phyloP scores from a whole-genome alignment of 1,140 invertebrate species.

The Chrysomallon squamiferum region DNA sequence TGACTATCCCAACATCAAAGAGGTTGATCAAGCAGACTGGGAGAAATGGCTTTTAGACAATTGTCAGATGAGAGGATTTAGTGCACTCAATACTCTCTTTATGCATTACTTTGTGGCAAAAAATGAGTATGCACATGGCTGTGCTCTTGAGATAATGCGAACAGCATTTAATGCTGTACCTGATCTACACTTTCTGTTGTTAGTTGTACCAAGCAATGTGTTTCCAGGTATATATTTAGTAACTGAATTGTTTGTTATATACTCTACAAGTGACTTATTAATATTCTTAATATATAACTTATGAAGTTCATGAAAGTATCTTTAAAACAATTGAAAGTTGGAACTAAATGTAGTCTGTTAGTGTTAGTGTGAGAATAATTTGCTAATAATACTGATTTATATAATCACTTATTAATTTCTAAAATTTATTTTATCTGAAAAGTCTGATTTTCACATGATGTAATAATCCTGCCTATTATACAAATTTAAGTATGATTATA shows the following conservation, averaged over 20 bases:
- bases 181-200: slow-evolving; percentile 59
- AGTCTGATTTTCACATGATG: too few relatives aligned
- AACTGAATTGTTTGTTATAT: not conserved
- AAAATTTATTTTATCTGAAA: too few relatives aligned
- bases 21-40: slow-evolving; percentile 55
- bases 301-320: too few relatives aligned
- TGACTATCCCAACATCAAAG: slow-evolving; percentile 59
- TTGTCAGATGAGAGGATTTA: slow-evolving; percentile 38
- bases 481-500: too few relatives aligned
- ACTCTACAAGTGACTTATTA: not conserved
- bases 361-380: too few relatives aligned
- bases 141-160: slow-evolving; percentile 60
- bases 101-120: slow-evolving; percentile 63
- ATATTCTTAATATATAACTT: too few relatives aligned
- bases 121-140: slow-evolving; percentile 58
- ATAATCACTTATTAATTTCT: too few relatives aligned
- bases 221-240: slow-evolving; percentile 50
- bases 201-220: slow-evolving; percentile 52
- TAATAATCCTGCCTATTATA: too few relatives aligned
- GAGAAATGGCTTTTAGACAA: slow-evolving; percentile 49
- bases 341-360: too few relatives aligned
- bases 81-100: slow-evolving; percentile 59
- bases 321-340: too few relatives aligned
- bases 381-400: too few relatives aligned
- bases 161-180: slow-evolving; percentile 63